Evolutionary conservation across 2,113 vertebrate species (phyloP), one percentile per base, ranked within the genome.

Genomic region (Leucosticte australis): DNA sequence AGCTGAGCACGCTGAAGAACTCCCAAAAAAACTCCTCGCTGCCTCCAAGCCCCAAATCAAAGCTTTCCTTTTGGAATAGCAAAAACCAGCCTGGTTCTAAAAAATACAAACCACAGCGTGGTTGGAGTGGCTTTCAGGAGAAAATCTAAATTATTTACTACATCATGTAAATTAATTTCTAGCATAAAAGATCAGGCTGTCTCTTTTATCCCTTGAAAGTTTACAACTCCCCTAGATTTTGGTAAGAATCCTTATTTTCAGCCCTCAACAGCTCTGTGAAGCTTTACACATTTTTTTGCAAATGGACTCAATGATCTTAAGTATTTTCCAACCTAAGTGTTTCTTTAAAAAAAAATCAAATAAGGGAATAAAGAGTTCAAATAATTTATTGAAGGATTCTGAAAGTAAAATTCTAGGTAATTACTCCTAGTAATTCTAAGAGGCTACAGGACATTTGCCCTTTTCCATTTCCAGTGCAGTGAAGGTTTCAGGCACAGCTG

Each of bases 81-180:
- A 70, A 95, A 89, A 91, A 77, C 14, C 3, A 1, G 7, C 22
- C 15, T 37, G 7, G 0, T 46, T 69, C 33, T 83, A 28, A 90
- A 83, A 67, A 55, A 33, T 15, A 64, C 7, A 14, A 7, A 74
- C 53, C 0, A 4, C 60, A 41, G 47, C 0, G 0, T 2, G 6
- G 41, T 39, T 56, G 21, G 50, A 70, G 42, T 19, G 63, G 50
- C 39, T 86, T 83, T 57, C 24, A 50, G 18, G 33, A 41, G 30
- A 87, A 89, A 91, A 75, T 30, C 19, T 24, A 30, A 69, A 65
- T 49, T 1, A 24, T 79, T 90, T 89, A 64, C 44, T 46, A 18
- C 33, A 57, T 22, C 1, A 1, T 0, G 0, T 47, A 67, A 63
- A 85, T 85, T 60, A 18, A 79, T 85, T 87, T 86, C 33, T 55